Conservation (phyloP, 2,113 vertebrate genomes). For the Protomyctophum bolini region DNA sequence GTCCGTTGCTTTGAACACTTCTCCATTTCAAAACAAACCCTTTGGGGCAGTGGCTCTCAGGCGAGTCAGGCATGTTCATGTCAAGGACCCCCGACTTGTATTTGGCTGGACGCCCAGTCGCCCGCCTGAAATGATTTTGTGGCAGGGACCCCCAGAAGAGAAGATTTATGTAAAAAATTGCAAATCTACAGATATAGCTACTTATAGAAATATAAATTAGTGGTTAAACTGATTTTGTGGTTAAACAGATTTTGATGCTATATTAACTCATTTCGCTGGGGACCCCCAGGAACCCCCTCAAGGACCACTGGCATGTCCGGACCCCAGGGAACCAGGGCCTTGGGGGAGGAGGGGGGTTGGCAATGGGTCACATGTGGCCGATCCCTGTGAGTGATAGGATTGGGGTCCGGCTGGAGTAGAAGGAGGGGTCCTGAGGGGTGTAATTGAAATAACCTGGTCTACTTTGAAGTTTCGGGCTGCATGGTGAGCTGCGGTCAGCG, state of each 20-base stretch:
- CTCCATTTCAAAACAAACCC: slow-evolving; percentile 59
- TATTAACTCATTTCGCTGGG: too few relatives aligned
- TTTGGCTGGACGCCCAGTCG: too few relatives aligned
- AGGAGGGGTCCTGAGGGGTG: slow-evolving; percentile 27
- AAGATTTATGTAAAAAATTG: too few relatives aligned
- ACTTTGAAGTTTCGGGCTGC: slow-evolving; percentile 62
- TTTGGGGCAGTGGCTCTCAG: background rate
- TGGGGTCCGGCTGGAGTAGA: slow-evolving; percentile 57
- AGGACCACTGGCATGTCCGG: too few relatives aligned
- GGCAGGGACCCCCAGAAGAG: background rate
- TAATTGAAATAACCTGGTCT: slow-evolving; percentile 70
- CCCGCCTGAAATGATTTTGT: background rate
- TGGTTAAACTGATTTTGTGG: too few relatives aligned
- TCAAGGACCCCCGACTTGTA: too few relatives aligned
- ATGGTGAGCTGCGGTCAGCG: slow-evolving; percentile 36
- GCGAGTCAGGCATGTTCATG: too few relatives aligned
- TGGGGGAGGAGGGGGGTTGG: background rate
- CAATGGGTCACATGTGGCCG: slow-evolving; percentile 50
- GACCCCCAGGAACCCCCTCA: too few relatives aligned
- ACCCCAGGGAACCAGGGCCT: too few relatives aligned
- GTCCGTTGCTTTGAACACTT: slow-evolving; percentile 58
- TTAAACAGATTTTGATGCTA: too few relatives aligned
- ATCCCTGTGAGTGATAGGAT: slow-evolving; percentile 52
- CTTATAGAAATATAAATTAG: too few relatives aligned
- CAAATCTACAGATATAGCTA: too few relatives aligned